Evolutionary conservation across 2,888 invertebrate species (phyloP).

Genomic region (Stegana nigrithorax): DNA sequence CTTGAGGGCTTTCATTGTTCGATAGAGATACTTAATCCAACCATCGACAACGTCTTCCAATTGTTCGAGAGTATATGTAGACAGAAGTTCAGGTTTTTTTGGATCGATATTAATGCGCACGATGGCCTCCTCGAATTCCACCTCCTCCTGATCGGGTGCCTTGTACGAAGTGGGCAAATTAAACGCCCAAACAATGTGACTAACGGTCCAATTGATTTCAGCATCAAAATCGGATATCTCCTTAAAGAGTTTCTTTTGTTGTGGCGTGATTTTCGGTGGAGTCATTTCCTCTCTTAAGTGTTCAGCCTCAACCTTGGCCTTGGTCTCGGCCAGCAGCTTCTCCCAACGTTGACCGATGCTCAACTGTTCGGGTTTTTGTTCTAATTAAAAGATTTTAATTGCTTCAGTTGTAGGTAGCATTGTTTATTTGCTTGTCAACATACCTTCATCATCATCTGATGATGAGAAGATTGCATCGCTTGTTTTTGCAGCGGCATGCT

Average conservation of each 20-base stretch:
- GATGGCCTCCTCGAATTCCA: conserved; percentile 65
- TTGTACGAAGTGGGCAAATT: conserved; percentile 65
- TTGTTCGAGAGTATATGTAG: conserved; percentile 66
- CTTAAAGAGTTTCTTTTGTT: conserved; percentile 56
- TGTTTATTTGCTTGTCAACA: conserved; percentile 14
- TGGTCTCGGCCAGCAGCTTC: conserved; percentile 70
- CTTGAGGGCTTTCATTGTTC: conserved; percentile 59
- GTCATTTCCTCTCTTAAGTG: conserved; percentile 52
- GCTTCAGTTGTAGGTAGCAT: conserved; percentile 3
- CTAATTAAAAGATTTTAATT: conserved; percentile 8
- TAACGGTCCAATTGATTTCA: conserved; percentile 70
- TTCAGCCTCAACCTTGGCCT: conserved; percentile 68
- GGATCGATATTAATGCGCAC: conserved; percentile 63
- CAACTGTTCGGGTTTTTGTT: conserved; percentile 61
- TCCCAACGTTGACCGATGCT: conserved; percentile 73
- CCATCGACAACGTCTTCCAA: conserved; percentile 70
- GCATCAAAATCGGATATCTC: conserved; percentile 71
- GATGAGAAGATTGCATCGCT: conserved; percentile 36
- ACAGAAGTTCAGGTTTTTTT: conserved; percentile 51
- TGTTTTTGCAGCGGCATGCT: conserved; percentile 12
- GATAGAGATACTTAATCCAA: conserved; percentile 71
- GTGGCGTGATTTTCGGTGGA: conserved; percentile 51
- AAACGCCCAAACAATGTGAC: conserved; percentile 66
- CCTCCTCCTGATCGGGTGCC: conserved; percentile 65
- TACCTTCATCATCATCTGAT: conserved; percentile 52